Evolutionary conservation across 2,113 vertebrate species (phyloP).

Genomic region (Redunca redunca): DNA sequence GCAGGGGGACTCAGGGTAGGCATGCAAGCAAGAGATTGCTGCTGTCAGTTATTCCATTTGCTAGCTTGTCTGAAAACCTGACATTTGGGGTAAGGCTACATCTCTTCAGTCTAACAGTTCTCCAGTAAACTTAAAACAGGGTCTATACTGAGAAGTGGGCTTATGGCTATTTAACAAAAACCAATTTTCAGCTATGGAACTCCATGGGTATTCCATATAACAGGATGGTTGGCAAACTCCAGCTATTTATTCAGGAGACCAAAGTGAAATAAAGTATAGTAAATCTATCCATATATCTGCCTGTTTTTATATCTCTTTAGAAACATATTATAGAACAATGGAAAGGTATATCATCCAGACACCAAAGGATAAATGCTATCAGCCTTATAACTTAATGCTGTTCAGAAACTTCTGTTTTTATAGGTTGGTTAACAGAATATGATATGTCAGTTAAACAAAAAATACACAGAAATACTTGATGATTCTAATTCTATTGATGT

Average conservation of each 20-base stretch:
- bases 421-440: neutral
- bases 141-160: neutral
- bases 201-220: neutral
- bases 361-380: neutral
- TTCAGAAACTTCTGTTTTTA: neutral
- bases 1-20: neutral
- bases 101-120: neutral
- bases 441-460: neutral
- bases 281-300: neutral
- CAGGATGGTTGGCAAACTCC: neutral
- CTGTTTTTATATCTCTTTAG: neutral
- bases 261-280: neutral
- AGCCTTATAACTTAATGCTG: neutral
- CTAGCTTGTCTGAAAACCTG: neutral
- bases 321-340: neutral
- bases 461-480: neutral
- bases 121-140: neutral
- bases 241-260: neutral
- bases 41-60: neutral
- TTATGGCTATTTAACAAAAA: neutral
- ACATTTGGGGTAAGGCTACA: neutral
- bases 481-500: neutral
- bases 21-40: neutral
- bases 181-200: neutral
- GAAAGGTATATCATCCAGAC: neutral